Percentiles rank a stretch among this genome's conserved stretches.
phyloP scores from a whole-genome alignment of 2,888 invertebrate genomes.

The Amiota communis region DNA sequence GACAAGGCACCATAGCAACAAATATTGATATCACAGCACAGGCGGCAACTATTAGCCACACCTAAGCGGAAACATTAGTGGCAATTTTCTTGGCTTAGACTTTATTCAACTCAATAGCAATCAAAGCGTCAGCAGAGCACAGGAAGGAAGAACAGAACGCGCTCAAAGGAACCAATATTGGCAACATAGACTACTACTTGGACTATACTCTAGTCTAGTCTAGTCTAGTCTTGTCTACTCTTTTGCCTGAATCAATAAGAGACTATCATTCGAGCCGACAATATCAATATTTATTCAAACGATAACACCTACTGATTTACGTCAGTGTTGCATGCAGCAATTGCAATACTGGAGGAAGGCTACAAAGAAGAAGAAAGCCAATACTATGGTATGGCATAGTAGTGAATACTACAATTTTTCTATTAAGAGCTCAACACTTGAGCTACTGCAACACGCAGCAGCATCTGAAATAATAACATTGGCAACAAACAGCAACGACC shows the following conservation, averaged over 20 bases:
- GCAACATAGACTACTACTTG: neutral
- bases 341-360: neutral
- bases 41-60: conserved; percentile 56
- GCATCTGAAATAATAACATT: conserved; percentile 9
- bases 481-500: conserved; percentile 39
- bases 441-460: conserved; percentile 59
- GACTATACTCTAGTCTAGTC: neutral
- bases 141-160: neutral
- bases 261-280: conserved; percentile 64
- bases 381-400: conserved; percentile 12
- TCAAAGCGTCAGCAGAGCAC: neutral
- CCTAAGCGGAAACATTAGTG: conserved; percentile 62
- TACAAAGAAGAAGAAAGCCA: conserved; percentile 30
- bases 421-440: conserved; percentile 70
- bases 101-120: neutral
- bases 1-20: conserved; percentile 8
- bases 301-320: conserved; percentile 72
- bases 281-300: conserved; percentile 72
- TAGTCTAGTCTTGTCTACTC: conserved; percentile 44
- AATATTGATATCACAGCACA: conserved; percentile 23
- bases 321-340: conserved; percentile 57
- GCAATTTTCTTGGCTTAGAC: conserved; percentile 52
- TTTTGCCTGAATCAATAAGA: conserved; percentile 57
- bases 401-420: conserved; percentile 51
- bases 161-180: neutral